Evolutionary conservation across 1,140 invertebrate genomes (phyloP).

Genomic region (Zaprionus capensis): DNA sequence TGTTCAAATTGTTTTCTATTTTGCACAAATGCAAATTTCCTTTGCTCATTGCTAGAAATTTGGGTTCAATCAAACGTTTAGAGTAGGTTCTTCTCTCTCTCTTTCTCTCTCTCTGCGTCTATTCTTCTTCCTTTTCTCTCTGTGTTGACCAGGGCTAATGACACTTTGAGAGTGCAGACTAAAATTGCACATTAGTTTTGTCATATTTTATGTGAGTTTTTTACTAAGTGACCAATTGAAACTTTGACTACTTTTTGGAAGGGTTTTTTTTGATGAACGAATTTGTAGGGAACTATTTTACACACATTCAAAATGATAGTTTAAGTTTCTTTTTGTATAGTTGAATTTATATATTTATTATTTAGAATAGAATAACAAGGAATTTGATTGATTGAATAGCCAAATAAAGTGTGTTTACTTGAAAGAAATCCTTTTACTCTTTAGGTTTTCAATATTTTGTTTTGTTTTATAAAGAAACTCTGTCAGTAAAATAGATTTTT

Average conservation of each 20-base stretch:
- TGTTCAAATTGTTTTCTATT: slow-evolving; percentile 46
- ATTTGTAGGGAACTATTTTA: neutral
- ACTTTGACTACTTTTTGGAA: neutral
- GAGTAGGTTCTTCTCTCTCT: neutral
- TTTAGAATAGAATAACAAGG: neutral
- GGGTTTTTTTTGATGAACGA: too few species aligned
- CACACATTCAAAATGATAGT: neutral
- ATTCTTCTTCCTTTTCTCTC: neutral
- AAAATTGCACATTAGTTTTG: slow-evolving; percentile 8
- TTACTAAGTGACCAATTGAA: neutral
- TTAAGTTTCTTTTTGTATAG: neutral
- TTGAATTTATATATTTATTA: neutral
- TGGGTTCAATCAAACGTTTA: slow-evolving; percentile 37
- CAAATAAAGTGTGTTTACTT: too few species aligned
- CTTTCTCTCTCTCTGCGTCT: neutral
- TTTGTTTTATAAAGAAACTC: too few species aligned
- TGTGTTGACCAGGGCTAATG: neutral
- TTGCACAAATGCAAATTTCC: slow-evolving; percentile 42
- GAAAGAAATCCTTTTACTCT: too few species aligned
- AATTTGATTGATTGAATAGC: too few species aligned
- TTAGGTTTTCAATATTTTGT: too few species aligned
- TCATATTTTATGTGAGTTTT: slow-evolving; percentile 6
- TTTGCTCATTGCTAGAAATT: slow-evolving; percentile 32
- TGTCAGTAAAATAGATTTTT: too few species aligned
- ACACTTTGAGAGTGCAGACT: slow-evolving; percentile 4